Evolutionary conservation across 2,888 invertebrate species (phyloP), one percentile per base, ranked within the genome.

Genomic region (Watsonalla cultraria): DNA sequence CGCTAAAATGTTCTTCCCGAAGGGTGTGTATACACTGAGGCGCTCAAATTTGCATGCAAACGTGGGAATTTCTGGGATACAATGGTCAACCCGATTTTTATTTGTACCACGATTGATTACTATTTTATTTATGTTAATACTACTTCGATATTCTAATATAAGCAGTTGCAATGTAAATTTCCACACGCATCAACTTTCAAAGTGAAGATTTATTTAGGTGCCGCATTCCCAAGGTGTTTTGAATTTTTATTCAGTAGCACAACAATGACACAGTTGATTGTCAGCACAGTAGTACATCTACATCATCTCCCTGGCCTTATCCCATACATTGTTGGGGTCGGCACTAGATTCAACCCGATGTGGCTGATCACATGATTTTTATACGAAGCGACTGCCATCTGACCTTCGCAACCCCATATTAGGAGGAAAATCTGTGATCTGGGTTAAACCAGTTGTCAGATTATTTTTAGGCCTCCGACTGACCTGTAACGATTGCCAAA

Each of bases 41-140:
- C 53, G 65, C 64, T 66, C 60, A 59, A 60, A 80, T 86, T 85
- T 76, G 74, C 84, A 87, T 86, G 80, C 66, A 65, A 55, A 67
- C 85, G 80, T 86, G 86, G 81, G 86, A 88, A 85, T 62, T 50
- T 50, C 53, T 58, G 56, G 54, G 59, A 51, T 51, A 63, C 64
- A 66, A 66, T 62, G 60, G 54, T 46, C 55, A 56, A 58, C 55
- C 56, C 57, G 60, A 53, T 64, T 61, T 70, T 60, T 66, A 68
- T 63, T 70, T 65, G 59, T 64, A 60, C 49, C 67, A 64, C 74
- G 69, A 82, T 80, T 80, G 80, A 83, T 82, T 76, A 68, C 74
- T 74, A 60, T 66, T 64, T 69, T 72, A 70, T 70, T 75, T 77
- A 84, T 82, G 79, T 65, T 65, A 82, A 81, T 76, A 51, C 53